Evolutionary conservation across 2,113 vertebrate species (phyloP).

Genomic region (Sinocyclocheilus rhinocerous): DNA sequence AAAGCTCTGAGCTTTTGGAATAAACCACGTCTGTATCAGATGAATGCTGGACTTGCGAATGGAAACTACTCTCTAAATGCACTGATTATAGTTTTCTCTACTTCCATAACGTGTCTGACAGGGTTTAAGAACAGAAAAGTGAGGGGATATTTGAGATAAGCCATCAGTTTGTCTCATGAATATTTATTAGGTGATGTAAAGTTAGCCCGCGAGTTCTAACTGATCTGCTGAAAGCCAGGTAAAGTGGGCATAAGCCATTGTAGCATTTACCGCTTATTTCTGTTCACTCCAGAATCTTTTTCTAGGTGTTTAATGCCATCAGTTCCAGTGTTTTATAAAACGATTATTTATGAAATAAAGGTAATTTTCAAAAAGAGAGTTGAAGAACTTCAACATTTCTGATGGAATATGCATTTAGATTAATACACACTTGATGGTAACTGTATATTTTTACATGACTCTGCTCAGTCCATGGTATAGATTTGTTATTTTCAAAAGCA

Average conservation of each 20-base stretch:
- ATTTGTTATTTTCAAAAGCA: neutral
- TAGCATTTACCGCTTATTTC: neutral
- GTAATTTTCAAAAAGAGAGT: no score
- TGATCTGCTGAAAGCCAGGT: neutral
- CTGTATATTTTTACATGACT: neutral
- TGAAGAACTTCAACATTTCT: no score
- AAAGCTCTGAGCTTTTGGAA: conserved; percentile 16
- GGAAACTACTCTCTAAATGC: neutral
- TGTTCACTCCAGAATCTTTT: neutral
- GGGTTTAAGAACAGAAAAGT: neutral
- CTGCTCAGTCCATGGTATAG: neutral
- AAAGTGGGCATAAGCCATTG: neutral
- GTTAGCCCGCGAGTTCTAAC: neutral
- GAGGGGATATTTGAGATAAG: neutral
- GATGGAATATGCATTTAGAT: neutral
- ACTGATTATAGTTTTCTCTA: neutral
- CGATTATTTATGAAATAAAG: neutral
- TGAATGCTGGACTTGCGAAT: conserved; percentile 8
- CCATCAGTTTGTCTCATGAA: neutral
- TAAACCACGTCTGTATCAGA: conserved; percentile 12
- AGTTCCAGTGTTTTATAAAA: neutral
- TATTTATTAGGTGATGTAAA: neutral
- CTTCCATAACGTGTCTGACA: neutral
- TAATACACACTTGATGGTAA: neutral
- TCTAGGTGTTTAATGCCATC: neutral